These are phyloP conservation scores for Chunga burmeisteri DNA, from an alignment of 2,113 vertebrate species.

Conservation along the genomic window DNA sequence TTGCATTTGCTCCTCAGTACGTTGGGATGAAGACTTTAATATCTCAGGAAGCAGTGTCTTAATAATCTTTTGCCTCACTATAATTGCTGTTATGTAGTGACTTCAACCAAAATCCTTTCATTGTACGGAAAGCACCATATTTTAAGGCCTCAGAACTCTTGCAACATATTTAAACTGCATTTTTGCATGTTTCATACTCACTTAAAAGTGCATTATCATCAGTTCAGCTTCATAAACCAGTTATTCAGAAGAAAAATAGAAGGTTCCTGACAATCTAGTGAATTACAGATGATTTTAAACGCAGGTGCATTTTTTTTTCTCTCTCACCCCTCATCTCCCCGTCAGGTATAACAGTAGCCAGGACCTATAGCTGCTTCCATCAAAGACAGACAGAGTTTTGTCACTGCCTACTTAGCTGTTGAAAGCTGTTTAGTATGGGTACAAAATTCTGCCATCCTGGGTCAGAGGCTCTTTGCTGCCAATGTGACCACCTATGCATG, in stretches of 20 bases:
- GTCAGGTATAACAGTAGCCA: not conserved
- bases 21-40: not conserved
- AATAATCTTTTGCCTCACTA: constrained; percentile 8
- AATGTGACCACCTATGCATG: not conserved
- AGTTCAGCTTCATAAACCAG: not conserved
- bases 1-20: not conserved
- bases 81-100: not conserved
- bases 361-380: not conserved
- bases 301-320: not conserved
- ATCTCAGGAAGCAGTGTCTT: not conserved
- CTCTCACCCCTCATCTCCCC: not conserved
- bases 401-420: not conserved
- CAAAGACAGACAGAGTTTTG: not conserved
- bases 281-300: not conserved
- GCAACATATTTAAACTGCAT: not conserved
- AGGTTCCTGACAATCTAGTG: not conserved
- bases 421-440: not conserved
- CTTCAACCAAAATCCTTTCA: not conserved
- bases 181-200: constrained; percentile 25
- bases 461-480: not conserved
- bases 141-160: not conserved
- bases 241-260: not conserved
- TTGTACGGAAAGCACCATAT: not conserved
- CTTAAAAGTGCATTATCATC: not conserved
- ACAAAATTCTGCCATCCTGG: not conserved